A percentile compares a stretch with the other conserved stretches of the same genome.
phyloP scores from a whole-genome alignment of 92 coral and sea anemone species.

The Zoanthus gigantus region DNA sequence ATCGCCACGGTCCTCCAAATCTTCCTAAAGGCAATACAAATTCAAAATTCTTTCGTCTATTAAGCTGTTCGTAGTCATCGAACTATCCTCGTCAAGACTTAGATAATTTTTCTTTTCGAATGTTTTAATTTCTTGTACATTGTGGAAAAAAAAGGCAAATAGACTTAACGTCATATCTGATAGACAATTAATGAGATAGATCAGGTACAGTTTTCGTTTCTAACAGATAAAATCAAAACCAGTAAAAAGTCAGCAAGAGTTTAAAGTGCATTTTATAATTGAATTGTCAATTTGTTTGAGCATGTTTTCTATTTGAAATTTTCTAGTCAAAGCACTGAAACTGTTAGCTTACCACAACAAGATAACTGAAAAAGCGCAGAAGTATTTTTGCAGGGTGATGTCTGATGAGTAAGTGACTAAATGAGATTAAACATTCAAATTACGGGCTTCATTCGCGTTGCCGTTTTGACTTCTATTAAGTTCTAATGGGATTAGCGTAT shows the following conservation, averaged over 20 bases:
- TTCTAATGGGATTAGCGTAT: conserved; percentile 19
- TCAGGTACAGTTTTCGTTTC: not conserved
- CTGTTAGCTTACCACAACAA: conserved; percentile 21
- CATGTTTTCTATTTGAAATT: not conserved
- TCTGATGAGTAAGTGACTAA: not conserved
- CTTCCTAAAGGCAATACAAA: conserved; percentile 28
- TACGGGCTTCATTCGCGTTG: not conserved
- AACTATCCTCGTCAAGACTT: not conserved
- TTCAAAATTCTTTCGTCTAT: not conserved
- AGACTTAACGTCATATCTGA: not conserved
- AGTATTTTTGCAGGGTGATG: not conserved
- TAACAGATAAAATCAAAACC: not conserved
- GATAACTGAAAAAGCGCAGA: conserved; percentile 2
- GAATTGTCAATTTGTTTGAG: not conserved
- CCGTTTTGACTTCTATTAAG: conserved; percentile 25
- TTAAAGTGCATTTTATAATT: not conserved
- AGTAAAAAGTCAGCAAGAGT: not conserved
- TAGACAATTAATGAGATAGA: not conserved
- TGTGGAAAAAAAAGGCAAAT: not conserved
- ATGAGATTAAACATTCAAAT: conserved; percentile 15
- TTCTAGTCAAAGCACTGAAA: not conserved
- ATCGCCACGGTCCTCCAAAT: conserved; percentile 8
- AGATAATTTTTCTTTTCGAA: not conserved
- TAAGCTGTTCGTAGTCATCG: not conserved
- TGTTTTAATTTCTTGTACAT: not conserved